phyloP scores from a whole-genome alignment of 92 coral and sea anemone species.

The Muricea muricata region DNA sequence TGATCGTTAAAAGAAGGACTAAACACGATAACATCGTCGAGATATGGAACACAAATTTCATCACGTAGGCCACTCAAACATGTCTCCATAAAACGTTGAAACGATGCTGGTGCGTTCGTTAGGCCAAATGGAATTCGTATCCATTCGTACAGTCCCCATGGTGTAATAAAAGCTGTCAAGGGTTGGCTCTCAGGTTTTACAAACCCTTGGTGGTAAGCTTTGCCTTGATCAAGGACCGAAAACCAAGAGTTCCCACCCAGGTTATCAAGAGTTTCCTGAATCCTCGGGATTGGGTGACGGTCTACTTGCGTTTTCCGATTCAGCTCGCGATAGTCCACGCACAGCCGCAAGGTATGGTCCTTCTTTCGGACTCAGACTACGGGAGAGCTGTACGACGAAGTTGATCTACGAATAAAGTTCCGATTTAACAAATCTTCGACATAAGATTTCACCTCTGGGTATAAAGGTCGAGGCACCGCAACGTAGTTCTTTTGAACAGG shows the following conservation, averaged over 20 bases:
- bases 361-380: slow-evolving; percentile 73
- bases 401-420: slow-evolving; percentile 53
- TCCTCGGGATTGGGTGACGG: slow-evolving; percentile 74
- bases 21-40: slow-evolving; percentile 61
- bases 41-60: slow-evolving; percentile 64
- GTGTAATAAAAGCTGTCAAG: slow-evolving; percentile 64
- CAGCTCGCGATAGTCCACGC: slow-evolving; percentile 69
- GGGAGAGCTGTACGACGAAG: slow-evolving; percentile 66
- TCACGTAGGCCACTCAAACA: slow-evolving; percentile 45
- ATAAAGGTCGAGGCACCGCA: slow-evolving; percentile 62
- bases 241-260: slow-evolving; percentile 75
- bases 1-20: slow-evolving; percentile 60
- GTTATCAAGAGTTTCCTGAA: slow-evolving; percentile 66
- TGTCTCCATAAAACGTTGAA: slow-evolving; percentile 68
- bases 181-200: slow-evolving; percentile 63
- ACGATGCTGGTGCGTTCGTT: slow-evolving; percentile 57
- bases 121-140: slow-evolving; percentile 66
- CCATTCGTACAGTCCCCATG: slow-evolving; percentile 75
- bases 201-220: slow-evolving; percentile 76
- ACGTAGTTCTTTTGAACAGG: slow-evolving; percentile 75
- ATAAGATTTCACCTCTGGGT: slow-evolving; percentile 1
- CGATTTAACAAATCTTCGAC: slow-evolving; percentile 67
- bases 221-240: slow-evolving; percentile 73
- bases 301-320: slow-evolving; percentile 64
- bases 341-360: slow-evolving; percentile 66